Conservation (phyloP, 2,113 vertebrate species). For the Microcebus murinus region DNA sequence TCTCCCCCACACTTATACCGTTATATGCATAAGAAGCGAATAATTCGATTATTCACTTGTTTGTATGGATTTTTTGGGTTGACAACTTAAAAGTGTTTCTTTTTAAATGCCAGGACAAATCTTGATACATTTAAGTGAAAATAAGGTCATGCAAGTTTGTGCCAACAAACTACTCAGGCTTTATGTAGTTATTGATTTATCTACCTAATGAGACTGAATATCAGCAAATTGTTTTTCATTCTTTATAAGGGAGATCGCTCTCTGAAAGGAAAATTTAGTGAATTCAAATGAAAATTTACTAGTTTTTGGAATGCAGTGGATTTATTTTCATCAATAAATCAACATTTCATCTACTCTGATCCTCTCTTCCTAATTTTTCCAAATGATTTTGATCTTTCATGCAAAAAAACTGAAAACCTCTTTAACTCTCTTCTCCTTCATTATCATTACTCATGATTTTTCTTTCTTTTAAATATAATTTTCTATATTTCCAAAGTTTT, state of each 20-base stretch:
- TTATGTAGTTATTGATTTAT: slow-evolving; percentile 84
- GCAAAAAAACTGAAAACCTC: background rate
- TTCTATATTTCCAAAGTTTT: background rate
- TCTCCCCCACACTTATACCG: background rate
- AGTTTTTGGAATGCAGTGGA: background rate
- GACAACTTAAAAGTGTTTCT: slow-evolving; percentile 56
- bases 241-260: slow-evolving; percentile 73
- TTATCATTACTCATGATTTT: background rate
- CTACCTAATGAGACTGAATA: slow-evolving; percentile 81
- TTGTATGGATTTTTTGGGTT: slow-evolving; percentile 71
- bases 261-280: slow-evolving; percentile 72
- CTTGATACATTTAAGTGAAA: slow-evolving; percentile 80
- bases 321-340: slow-evolving; percentile 32
- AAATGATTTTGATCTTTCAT: background rate
- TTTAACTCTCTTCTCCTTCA: background rate
- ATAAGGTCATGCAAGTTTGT: slow-evolving; percentile 72
- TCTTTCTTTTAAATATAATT: background rate
- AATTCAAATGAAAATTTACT: slow-evolving; percentile 65
- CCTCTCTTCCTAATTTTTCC: background rate
- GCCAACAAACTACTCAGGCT: slow-evolving; percentile 86
- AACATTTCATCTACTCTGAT: background rate
- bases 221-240: slow-evolving; percentile 80
- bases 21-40: background rate
- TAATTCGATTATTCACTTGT: slow-evolving; percentile 68
- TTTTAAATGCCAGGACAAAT: slow-evolving; percentile 68